Conservation (phyloP, 2,797 vertebrate genomes). For the Amniataba percoides region DNA sequence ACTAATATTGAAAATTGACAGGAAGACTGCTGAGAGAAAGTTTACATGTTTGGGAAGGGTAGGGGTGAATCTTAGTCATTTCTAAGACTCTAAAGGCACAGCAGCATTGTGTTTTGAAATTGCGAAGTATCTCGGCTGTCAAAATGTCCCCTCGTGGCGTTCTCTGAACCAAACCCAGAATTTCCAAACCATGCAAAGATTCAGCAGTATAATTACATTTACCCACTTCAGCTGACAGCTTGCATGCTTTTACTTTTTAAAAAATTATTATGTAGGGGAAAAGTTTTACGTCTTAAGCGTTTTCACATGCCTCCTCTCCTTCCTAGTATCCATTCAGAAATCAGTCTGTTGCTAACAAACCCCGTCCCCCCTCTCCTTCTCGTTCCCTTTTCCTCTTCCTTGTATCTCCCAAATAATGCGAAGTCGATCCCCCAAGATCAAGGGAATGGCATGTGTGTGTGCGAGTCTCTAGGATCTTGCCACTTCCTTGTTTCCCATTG, state of each 20-base stretch:
- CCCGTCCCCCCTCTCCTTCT: no score
- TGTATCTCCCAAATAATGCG: slow-evolving; percentile 58
- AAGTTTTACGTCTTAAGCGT: slow-evolving; percentile 22
- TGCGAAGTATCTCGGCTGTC: neutral
- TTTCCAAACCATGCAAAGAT: slow-evolving; percentile 27
- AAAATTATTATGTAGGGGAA: neutral
- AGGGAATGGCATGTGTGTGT: slow-evolving; percentile 72
- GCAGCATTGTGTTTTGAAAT: slow-evolving; percentile 18
- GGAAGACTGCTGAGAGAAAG: slow-evolving; percentile 47
- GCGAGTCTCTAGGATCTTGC: slow-evolving; percentile 67
- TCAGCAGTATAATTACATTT: slow-evolving; percentile 12
- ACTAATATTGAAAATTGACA: slow-evolving; percentile 63
- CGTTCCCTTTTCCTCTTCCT: slow-evolving; percentile 15
- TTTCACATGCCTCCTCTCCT: slow-evolving; percentile 29
- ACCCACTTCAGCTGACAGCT: neutral
- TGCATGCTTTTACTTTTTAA: slow-evolving; percentile 3
- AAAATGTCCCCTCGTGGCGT: slow-evolving; percentile 29
- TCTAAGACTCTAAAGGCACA: slow-evolving; percentile 26
- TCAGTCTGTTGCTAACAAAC: slow-evolving; percentile 38
- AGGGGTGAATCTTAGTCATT: slow-evolving; percentile 41
- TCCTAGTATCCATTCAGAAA: slow-evolving; percentile 55
- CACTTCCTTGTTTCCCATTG: slow-evolving; percentile 82
- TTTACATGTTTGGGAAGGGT: slow-evolving; percentile 61
- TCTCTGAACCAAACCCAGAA: slow-evolving; percentile 19
- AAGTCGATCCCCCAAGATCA: slow-evolving; percentile 73